Evolutionary conservation across 2,888 invertebrate genomes (phyloP).

Genomic region (Meteorus cinctellus): DNA sequence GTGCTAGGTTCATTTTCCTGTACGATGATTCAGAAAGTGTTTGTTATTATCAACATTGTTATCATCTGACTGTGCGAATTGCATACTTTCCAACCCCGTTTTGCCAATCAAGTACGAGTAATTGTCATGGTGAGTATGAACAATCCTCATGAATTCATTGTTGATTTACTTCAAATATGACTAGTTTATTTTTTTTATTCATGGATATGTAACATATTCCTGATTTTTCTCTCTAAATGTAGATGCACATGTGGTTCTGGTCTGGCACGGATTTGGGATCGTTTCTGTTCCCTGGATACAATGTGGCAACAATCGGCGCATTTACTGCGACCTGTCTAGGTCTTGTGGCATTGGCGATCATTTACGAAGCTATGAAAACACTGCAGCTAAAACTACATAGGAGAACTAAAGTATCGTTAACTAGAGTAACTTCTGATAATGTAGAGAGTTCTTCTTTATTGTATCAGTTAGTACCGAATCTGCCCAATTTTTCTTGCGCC

Average conservation of each 20-base stretch:
- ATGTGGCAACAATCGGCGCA: constrained; percentile 73
- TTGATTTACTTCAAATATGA: background rate
- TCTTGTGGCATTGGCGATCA: constrained; percentile 77
- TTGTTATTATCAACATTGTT: constrained; percentile 22
- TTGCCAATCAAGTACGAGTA: background rate
- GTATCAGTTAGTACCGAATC: constrained; percentile 60
- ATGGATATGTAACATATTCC: too few species aligned
- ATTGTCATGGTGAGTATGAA: constrained; percentile 10
- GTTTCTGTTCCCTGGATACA: constrained; percentile 79
- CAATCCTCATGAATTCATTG: background rate
- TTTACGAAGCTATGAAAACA: constrained; percentile 78
- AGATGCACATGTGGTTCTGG: constrained; percentile 82
- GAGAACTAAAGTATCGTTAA: constrained; percentile 67
- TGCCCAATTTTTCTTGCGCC: constrained; percentile 45
- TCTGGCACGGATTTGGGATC: constrained; percentile 79
- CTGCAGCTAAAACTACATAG: constrained; percentile 74
- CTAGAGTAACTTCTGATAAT: constrained; percentile 66
- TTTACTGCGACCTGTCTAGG: constrained; percentile 78
- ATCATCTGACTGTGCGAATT: constrained; percentile 14
- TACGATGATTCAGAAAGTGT: constrained; percentile 5
- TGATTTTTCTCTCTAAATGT: background rate
- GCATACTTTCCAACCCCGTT: background rate
- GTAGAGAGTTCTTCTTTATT: constrained; percentile 74
- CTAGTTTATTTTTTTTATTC: background rate
- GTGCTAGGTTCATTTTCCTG: constrained; percentile 4